A percentile compares a stretch with the other conserved stretches of the same genome.
These are phyloP conservation scores for Vireo altiloquus DNA, from an alignment of 2,113 vertebrate species.

Conservation along the genomic window DNA sequence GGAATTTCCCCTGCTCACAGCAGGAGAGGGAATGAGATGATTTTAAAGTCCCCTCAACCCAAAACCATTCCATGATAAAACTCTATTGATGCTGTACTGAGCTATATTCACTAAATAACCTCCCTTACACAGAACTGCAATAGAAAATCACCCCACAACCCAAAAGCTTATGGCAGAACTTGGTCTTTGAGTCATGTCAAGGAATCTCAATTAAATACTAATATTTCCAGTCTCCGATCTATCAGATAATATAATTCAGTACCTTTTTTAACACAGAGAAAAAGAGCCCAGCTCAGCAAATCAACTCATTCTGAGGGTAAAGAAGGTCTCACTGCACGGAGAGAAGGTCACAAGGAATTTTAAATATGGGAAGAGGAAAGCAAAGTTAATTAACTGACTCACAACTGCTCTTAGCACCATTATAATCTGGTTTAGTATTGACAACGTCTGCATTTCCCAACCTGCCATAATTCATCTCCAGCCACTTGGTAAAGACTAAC, in stretches of 20 bases:
- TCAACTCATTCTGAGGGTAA: not conserved
- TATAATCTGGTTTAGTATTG: not conserved
- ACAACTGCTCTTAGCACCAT: not conserved
- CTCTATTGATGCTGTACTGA: not conserved
- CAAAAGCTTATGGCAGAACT: not conserved
- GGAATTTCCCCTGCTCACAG: fast-evolving
- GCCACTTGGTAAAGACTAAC: not conserved
- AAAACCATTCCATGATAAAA: not conserved
- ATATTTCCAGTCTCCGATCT: not conserved
- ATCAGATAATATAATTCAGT: not conserved
- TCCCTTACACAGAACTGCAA: not conserved
- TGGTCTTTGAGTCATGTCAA: not conserved
- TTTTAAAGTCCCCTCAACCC: not conserved
- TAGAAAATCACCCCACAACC: not conserved
- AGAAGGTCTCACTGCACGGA: not conserved
- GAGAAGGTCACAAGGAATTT: not conserved
- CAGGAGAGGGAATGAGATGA: not conserved
- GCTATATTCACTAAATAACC: not conserved
- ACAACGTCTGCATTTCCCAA: not conserved
- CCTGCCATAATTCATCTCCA: not conserved
- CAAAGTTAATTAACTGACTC: not conserved
- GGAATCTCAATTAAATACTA: not conserved
- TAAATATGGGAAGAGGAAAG: not conserved
- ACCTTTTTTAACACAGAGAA: not conserved
- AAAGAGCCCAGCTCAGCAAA: not conserved